A percentile compares a stretch with the other conserved stretches of the same genome.
phyloP scores from a whole-genome alignment of 1,140 invertebrate species.

The Drosophila lowei region DNA sequence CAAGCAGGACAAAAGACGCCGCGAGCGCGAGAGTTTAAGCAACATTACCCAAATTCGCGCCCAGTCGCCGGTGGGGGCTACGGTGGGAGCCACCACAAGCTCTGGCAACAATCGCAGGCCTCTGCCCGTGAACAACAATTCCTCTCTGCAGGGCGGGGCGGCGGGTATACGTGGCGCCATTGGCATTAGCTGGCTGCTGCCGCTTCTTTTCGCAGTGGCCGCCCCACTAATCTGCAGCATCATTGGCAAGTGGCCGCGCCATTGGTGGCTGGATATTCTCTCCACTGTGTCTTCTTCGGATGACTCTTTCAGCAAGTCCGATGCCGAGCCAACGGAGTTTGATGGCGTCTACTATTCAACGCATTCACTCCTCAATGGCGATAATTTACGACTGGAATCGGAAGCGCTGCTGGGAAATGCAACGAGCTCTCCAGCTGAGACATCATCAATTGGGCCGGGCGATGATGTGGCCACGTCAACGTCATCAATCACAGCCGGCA shows the following conservation, averaged over 20 bases:
- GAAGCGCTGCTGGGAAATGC: conserved; percentile 65
- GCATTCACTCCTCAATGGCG: conserved; percentile 67
- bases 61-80: conserved; percentile 46
- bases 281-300: conserved; percentile 31
- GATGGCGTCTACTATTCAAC: conserved; percentile 59
- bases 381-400: conserved; percentile 73
- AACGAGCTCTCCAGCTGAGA: conserved; percentile 30
- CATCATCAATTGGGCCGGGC: conserved; percentile 18
- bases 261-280: conserved; percentile 80
- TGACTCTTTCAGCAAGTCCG: conserved; percentile 3
- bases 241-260: conserved; percentile 79
- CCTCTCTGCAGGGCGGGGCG: conserved; percentile 31
- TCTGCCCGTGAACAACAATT: neutral
- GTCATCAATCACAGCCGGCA: conserved; percentile 63
- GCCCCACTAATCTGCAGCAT: conserved; percentile 82
- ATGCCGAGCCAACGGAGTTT: conserved; percentile 22
- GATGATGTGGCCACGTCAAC: conserved; percentile 52
- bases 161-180: conserved; percentile 78
- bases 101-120: conserved; percentile 7
- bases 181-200: conserved; percentile 81
- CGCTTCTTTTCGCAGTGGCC: conserved; percentile 77
- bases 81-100: neutral
- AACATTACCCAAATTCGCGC: conserved; percentile 72
- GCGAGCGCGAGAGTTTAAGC: conserved; percentile 55
- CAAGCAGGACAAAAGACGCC: conserved; percentile 33